phyloP scores from a whole-genome alignment of 2,797 vertebrate species.

The Epinephelus awoara region DNA sequence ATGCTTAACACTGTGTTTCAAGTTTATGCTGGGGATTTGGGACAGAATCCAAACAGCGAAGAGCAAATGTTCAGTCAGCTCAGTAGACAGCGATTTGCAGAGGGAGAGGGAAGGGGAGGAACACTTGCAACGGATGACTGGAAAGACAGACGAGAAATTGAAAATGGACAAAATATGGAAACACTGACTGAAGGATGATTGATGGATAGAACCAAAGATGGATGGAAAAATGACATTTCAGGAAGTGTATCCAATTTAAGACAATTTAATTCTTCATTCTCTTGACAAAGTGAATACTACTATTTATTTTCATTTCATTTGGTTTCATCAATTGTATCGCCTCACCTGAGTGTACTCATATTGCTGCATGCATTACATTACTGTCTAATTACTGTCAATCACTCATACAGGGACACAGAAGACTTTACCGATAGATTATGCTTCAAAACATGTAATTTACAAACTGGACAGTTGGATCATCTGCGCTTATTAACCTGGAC shows the following conservation, averaged over 20 bases:
- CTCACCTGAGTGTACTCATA: conserved; percentile 19
- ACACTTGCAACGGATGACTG: conserved; percentile 21
- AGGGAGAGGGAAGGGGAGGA: conserved; percentile 4
- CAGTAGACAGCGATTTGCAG: conserved; percentile 35
- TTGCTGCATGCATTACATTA: conserved; percentile 9
- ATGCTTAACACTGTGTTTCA: conserved; percentile 66
- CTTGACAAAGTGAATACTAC: conserved; percentile 26
- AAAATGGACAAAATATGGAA: conserved; percentile 40
- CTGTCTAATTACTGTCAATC: conserved; percentile 58
- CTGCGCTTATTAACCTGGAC: conserved; percentile 42
- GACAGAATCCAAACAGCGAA: too few species aligned
- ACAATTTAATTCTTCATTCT: conserved; percentile 54
- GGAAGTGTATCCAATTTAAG: conserved; percentile 38
- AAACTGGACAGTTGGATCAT: conserved; percentile 16
- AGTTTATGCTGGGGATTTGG: too few species aligned
- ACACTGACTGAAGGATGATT: conserved; percentile 32
- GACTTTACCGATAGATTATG: conserved; percentile 18
- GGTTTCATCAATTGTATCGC: conserved; percentile 12
- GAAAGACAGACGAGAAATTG: conserved; percentile 34
- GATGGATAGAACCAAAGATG: conserved; percentile 18
- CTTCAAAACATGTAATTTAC: conserved; percentile 35
- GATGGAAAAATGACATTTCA: conserved; percentile 24
- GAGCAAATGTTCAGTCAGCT: too few species aligned
- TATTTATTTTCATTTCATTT: conserved; percentile 31
- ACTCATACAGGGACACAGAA: background rate